Conservation (phyloP, 2,113 vertebrate genomes). For the Meleagris gallopavo region DNA sequence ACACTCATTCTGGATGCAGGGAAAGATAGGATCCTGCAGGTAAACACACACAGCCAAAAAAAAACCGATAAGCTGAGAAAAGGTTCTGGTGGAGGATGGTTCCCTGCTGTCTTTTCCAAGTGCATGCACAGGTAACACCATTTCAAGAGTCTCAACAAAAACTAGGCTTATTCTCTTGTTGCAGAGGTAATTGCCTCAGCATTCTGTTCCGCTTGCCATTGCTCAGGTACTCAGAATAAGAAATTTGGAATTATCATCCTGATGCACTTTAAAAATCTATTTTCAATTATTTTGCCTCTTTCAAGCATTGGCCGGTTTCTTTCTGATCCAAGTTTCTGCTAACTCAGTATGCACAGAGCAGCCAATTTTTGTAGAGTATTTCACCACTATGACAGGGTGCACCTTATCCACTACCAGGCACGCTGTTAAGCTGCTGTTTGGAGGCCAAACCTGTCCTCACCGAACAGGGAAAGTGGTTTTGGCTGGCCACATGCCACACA, state of each 20-base stretch:
- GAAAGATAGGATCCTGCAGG: background rate
- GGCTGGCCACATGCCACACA: background rate
- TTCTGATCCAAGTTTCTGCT: background rate
- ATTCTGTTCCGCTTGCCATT: background rate
- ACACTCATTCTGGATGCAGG: background rate
- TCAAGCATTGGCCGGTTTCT: background rate
- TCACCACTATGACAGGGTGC: too few relatives aligned
- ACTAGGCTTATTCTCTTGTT: background rate
- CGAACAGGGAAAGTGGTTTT: background rate
- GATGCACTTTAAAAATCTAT: background rate
- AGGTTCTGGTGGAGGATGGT: conserved; percentile 21
- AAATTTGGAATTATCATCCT: background rate
- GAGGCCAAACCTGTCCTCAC: background rate
- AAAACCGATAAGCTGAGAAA: background rate
- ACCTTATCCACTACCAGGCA: background rate
- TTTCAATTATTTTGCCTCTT: background rate
- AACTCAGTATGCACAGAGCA: too few relatives aligned
- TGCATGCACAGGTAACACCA: background rate
- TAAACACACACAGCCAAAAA: background rate
- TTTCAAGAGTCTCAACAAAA: conserved; percentile 17
- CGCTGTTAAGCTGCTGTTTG: too few relatives aligned
- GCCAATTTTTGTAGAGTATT: too few relatives aligned
- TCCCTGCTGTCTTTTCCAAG: background rate
- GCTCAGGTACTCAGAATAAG: background rate
- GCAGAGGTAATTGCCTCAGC: background rate